phyloP scores from a whole-genome alignment of 2,113 vertebrate species.

The Chrysochloris asiatica region DNA sequence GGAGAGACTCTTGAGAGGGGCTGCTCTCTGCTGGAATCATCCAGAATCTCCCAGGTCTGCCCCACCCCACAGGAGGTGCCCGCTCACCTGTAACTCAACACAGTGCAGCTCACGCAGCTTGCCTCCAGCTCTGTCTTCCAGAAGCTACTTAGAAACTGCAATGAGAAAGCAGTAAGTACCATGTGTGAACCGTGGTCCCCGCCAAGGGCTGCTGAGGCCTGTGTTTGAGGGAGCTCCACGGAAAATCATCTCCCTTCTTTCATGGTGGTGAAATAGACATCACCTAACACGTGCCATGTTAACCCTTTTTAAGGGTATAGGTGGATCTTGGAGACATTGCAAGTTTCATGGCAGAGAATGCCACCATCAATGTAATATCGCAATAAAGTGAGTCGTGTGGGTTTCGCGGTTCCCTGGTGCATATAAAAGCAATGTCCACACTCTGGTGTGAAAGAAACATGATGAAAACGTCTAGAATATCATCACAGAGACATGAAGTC shows the following conservation, averaged over 20 bases:
- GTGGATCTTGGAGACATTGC: too few species aligned
- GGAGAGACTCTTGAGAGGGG: neutral
- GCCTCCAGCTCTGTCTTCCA: conserved; percentile 86
- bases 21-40: neutral
- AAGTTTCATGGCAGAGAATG: too few species aligned
- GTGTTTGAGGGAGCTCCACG: rapidly evolving
- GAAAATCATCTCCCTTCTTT: neutral
- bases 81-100: conserved; percentile 92
- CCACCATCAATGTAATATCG: too few species aligned
- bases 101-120: conserved; percentile 86
- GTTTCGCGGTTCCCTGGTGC: too few species aligned
- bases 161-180: neutral
- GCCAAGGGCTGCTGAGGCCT: rapidly evolving
- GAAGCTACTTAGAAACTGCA: conserved; percentile 90
- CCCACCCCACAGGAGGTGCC: rapidly evolving
- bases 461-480: too few species aligned
- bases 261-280: neutral
- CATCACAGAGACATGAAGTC: too few species aligned
- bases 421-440: too few species aligned
- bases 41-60: neutral
- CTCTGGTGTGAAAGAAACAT: too few species aligned
- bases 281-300: neutral
- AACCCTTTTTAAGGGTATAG: neutral
- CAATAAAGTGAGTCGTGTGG: too few species aligned
- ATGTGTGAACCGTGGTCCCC: rapidly evolving